phyloP scores from a whole-genome alignment of 2,797 vertebrate species.

The Helarctos malayanus region DNA sequence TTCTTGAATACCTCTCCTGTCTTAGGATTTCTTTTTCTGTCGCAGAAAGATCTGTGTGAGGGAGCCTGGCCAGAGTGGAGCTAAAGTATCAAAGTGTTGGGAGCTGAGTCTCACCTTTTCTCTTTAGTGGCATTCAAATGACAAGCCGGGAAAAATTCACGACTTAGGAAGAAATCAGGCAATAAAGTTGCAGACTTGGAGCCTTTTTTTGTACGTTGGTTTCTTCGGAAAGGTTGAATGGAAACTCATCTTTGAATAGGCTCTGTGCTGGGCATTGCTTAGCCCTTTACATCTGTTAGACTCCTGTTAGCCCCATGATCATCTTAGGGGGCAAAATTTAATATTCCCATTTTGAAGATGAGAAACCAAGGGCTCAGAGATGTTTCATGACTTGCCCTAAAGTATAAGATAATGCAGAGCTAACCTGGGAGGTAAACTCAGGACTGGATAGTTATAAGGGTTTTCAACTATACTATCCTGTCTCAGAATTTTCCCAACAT shows the following conservation, averaged over 20 bases:
- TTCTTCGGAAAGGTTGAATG: neutral
- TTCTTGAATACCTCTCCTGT: neutral
- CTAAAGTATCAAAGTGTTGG: neutral
- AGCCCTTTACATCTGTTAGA: neutral
- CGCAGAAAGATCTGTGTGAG: neutral
- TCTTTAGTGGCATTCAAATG: neutral
- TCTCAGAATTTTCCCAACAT: neutral
- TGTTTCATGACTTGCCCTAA: neutral
- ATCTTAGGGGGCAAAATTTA: neutral
- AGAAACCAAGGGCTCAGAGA: neutral
- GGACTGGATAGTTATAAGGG: neutral
- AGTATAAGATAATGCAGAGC: neutral
- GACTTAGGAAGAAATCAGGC: neutral
- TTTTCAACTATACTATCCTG: neutral
- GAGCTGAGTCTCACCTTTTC: neutral
- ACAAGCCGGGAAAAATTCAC: neutral
- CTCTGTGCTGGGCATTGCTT: fast-evolving
- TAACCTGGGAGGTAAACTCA: neutral
- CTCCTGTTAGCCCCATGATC: neutral
- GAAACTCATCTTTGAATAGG: neutral
- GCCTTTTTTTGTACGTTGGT: neutral
- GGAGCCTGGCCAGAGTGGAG: neutral
- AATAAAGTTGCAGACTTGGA: neutral
- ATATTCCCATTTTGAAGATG: neutral
- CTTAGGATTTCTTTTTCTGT: neutral